A percentile compares a stretch with the other conserved stretches of the same genome.
Conservation (phyloP, 2,113 vertebrate genomes). For the Cervus canadensis region DNA sequence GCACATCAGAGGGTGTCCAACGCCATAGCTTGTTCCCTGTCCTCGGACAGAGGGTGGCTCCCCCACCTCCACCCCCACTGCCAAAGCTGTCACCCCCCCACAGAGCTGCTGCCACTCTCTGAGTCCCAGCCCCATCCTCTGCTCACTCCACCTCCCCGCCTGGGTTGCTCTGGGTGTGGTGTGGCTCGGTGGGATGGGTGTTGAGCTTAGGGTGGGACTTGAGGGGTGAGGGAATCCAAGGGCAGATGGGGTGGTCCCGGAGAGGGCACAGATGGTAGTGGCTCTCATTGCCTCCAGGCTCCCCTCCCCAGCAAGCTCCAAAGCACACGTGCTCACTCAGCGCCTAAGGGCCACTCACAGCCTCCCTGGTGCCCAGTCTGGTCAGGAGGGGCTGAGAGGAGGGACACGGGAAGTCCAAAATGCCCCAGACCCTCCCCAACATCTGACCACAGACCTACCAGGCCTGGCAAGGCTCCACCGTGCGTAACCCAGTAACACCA, state of each 20-base stretch:
- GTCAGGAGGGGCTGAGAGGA: not conserved
- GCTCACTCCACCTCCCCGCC: not conserved
- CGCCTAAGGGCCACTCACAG: not conserved
- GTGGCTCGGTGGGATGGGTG: not conserved
- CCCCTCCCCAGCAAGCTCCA: not conserved
- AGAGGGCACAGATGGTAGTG: not conserved
- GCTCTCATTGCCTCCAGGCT: not conserved
- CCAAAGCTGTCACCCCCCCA: not conserved
- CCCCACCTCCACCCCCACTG: accelerated
- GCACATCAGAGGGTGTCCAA: accelerated
- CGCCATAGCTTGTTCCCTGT: not conserved
- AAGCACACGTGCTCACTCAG: not conserved
- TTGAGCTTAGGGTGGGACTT: not conserved
- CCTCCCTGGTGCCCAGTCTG: not conserved
- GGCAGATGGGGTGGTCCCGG: not conserved
- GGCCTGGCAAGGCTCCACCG: not conserved
- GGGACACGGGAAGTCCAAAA: not conserved
- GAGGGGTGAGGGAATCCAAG: not conserved
- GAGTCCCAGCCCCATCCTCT: not conserved
- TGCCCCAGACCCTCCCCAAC: not conserved
- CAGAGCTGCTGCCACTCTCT: not conserved
- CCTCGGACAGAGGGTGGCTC: not conserved
- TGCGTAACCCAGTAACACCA: not conserved
- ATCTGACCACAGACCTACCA: not conserved
- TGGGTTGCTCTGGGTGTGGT: not conserved